These are phyloP conservation scores for Acleris sparsana DNA, from an alignment of 2,888 invertebrate genomes.

Conservation along the genomic window DNA sequence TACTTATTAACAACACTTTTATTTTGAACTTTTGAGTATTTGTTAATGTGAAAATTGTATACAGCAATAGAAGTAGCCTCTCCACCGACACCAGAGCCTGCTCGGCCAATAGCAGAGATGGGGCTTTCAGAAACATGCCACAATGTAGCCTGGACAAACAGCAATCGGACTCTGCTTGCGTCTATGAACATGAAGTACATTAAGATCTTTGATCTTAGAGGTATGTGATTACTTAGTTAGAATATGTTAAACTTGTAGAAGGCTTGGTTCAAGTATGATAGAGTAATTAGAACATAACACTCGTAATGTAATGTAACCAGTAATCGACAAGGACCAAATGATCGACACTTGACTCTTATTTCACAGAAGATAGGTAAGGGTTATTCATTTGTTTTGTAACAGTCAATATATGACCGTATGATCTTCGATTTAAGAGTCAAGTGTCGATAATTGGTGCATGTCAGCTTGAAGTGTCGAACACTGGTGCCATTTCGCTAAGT, in stretches of 20 bases:
- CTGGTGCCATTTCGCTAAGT: too few species aligned
- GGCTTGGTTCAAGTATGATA: too few species aligned
- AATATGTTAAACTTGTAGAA: neutral
- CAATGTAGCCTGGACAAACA: conserved; percentile 92
- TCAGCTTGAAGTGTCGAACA: too few species aligned
- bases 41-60: neutral
- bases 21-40: neutral
- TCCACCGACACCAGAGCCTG: conserved; percentile 71
- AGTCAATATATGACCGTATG: too few species aligned
- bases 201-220: conserved; percentile 94
- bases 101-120: conserved; percentile 88
- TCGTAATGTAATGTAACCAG: too few species aligned
- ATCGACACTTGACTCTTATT: too few species aligned
- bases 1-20: neutral
- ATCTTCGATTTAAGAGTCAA: too few species aligned
- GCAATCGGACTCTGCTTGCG: conserved; percentile 90
- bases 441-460: too few species aligned
- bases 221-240: conserved; percentile 65
- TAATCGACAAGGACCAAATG: too few species aligned
- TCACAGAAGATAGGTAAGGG: too few species aligned
- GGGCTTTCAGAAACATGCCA: conserved; percentile 93
- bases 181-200: conserved; percentile 95
- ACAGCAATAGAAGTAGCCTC: conserved; percentile 42
- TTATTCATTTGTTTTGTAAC: too few species aligned
- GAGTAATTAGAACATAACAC: too few species aligned